phyloP scores from a whole-genome alignment of 2,888 invertebrate species.

The Boloria euphrosyne region DNA sequence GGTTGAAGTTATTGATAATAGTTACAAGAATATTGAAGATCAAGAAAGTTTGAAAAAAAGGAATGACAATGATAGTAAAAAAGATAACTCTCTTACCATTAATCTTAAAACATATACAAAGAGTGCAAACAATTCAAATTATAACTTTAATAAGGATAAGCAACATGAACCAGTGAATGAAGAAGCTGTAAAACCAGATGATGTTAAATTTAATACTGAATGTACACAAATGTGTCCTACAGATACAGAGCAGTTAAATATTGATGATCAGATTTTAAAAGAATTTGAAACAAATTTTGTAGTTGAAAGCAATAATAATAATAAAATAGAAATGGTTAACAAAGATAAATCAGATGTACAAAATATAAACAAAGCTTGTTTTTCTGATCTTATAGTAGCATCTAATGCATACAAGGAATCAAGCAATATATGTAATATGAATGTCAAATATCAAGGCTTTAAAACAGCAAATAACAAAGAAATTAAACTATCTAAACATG shows the following conservation, averaged over 20 bases:
- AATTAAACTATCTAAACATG: slow-evolving; percentile 4
- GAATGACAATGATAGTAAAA: neutral
- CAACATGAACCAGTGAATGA: neutral
- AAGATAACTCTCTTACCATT: neutral
- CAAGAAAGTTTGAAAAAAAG: neutral
- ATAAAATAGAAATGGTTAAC: slow-evolving; percentile 1
- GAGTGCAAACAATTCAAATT: neutral
- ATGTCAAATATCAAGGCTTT: slow-evolving; percentile 9
- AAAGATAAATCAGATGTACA: neutral
- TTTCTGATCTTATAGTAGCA: neutral
- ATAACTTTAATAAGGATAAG: neutral
- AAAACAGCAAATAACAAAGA: slow-evolving; percentile 15
- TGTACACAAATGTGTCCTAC: neutral
- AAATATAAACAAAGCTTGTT: neutral
- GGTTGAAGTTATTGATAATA: slow-evolving; percentile 50
- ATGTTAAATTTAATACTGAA: neutral
- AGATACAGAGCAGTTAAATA: slow-evolving; percentile 27
- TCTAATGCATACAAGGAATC: neutral
- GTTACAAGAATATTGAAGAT: slow-evolving; percentile 6
- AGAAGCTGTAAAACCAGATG: neutral
- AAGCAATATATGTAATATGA: neutral
- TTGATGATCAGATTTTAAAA: slow-evolving; percentile 36
- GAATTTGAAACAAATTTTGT: slow-evolving; percentile 45
- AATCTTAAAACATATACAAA: neutral
- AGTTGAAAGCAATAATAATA: slow-evolving; percentile 43